Evolutionary conservation across 1,140 invertebrate genomes (phyloP), one percentile per base, ranked within the genome.

Genomic region (Anastrepha ludens): DNA sequence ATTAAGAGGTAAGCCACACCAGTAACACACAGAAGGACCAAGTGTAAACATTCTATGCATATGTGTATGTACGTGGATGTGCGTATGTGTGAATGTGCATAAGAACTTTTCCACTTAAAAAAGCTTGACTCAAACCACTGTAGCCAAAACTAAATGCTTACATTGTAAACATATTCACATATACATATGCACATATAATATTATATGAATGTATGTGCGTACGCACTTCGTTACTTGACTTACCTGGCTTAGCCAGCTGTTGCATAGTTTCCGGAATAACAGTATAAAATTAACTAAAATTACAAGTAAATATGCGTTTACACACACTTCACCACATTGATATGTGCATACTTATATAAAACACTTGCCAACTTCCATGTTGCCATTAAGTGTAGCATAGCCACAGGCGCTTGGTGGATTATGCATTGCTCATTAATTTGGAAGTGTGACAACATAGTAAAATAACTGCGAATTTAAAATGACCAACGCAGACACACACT

Each of bases 271-370:
- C 11, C 11, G n/a, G 11, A 58, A 81, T 81, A 81, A 55, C 50
- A 81, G 47, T 55, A 29, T 81, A 55, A 81, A 81, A 81, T 81
- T 81, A 55, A 81, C 74, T 81, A 81, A 55, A 81, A 81, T 81
- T 81, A 81, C 74, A 81, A 29, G 74, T 11, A 81, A 81, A 58
- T 81, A 67, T 29, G n/a, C 29, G 29, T 11, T 5, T 11, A 81
- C 47, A n/a, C 74, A 81, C n/a, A 44, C 67, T 17, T 44, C 0
- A 55, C 5, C 39, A 70, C 39, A 41, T 39, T 0, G 0, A 44
- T 44, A 44, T 70, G 47, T 55, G 9, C 17, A 47, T 55, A 81
- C 15, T 29, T 55, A 41, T 9, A 55, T 55, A 55, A 55, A 55
- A 55, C 9, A 7, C 44, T 74, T 74, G 67, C 39, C 39, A 55